Evolutionary conservation across 2,113 vertebrate species (phyloP), one percentile per base, ranked within the genome.

Genomic region (Ageneiosus marmoratus): DNA sequence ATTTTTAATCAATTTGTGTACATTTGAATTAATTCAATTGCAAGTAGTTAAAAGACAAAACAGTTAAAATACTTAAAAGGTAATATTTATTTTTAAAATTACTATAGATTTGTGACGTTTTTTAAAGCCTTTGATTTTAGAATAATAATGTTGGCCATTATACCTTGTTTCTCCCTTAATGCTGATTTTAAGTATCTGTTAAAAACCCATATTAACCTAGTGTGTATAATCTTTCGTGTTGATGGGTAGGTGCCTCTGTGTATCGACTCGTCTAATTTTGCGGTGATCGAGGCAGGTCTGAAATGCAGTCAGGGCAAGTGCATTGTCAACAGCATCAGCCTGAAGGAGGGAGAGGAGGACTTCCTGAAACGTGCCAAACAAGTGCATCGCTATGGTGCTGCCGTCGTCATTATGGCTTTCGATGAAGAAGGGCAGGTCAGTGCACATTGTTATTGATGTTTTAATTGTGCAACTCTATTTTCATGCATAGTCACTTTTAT

Each of bases 301-400:
- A 98, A 97, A 79, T 98, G 97, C 89, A 97, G 96, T 62, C 98
- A 99, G 90, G 98, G 98, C 1, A 99, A 99, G 85, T 97, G 97
- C 84, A 96, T 99, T 2, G 98, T 99, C 67, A 99, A 99, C 87
- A 99, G 98, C 84, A 97, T 99, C 90, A 99, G 98, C 63, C 92
- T 99, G 86, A 99, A 99, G 88, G 98, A 98, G 82, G 98, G 98
- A 0, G 97, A 99, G 86, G 91, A 93, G 2, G 96, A 98, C 84
- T 99, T 99, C 80, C 86, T 99, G 87, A 88, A 88, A 70, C 95
- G 95, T 85, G 97, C 96, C 1, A 89, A 87, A 60, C 96, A 90
- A 37, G 93, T 99, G 70, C 96, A 94, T 72, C 94, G 94, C 81
- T 98, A 95, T 5, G 98, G 98, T 48, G 97, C 96, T 10, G 96